These are phyloP conservation scores for Euwallacea similis DNA, from an alignment of 1,140 invertebrate genomes.

Conservation along the genomic window DNA sequence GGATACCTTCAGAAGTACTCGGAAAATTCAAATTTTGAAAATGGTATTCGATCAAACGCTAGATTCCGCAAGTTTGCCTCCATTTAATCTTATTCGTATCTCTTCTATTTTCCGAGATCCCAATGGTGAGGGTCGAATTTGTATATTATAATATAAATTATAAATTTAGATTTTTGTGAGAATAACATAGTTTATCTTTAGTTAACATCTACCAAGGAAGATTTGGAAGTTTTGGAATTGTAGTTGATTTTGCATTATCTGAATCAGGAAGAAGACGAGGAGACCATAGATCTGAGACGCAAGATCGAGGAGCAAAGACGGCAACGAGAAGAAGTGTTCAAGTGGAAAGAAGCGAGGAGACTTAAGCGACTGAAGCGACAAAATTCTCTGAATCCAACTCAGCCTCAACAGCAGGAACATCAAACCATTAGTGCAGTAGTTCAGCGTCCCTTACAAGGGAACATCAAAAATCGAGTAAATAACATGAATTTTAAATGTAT, in stretches of 20 bases:
- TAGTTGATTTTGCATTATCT: neutral
- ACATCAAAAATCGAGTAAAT: neutral
- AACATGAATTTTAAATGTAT: neutral
- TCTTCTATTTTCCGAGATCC: too few relatives aligned
- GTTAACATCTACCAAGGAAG: too few relatives aligned
- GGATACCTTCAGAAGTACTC: too few relatives aligned
- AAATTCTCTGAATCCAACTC: neutral
- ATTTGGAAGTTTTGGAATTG: neutral
- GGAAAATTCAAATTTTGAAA: too few relatives aligned
- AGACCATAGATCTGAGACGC: conserved; percentile 63
- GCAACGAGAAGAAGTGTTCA: conserved; percentile 61
- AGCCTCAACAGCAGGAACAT: neutral
- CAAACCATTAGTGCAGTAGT: neutral
- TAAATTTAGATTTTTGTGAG: neutral
- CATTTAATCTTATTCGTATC: too few relatives aligned
- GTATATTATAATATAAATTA: conserved; percentile 7
- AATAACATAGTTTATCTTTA: too few relatives aligned
- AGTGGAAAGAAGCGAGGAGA: conserved; percentile 64
- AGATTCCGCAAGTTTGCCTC: too few relatives aligned
- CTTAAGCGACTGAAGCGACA: conserved; percentile 1
- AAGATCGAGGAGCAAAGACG: conserved; percentile 69
- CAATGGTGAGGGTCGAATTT: too few relatives aligned
- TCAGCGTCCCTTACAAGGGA: neutral
- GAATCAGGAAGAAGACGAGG: conserved; percentile 60
- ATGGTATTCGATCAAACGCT: too few relatives aligned